A percentile compares a stretch with the other conserved stretches of the same genome.
Evolutionary conservation across 1,140 invertebrate species (phyloP).

Genomic region (Frieseomelitta varia): DNA sequence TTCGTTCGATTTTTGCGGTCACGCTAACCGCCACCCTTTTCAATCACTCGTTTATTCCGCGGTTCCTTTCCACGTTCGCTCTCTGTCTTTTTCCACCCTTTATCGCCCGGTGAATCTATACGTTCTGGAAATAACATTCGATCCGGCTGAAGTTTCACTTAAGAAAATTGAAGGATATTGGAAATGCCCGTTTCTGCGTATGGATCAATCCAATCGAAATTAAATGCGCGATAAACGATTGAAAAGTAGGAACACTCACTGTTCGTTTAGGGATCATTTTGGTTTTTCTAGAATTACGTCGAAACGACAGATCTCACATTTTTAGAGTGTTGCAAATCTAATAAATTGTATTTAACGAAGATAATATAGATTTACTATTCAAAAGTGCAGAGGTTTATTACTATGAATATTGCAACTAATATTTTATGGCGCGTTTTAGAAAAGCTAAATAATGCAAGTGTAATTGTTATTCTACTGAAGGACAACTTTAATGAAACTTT

Average conservation of each 20-base stretch:
- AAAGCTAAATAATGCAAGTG: too few species aligned
- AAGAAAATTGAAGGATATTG: neutral
- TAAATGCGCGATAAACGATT: neutral
- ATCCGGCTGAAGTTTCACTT: neutral
- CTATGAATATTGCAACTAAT: too few species aligned
- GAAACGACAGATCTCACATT: neutral
- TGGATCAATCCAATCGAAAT: neutral
- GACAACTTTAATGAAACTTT: too few species aligned
- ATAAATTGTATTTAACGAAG: too few species aligned
- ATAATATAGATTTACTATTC: too few species aligned
- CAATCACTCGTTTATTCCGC: slow-evolving; percentile 15
- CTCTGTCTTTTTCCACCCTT: neutral
- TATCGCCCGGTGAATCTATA: neutral
- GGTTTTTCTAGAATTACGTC: too few species aligned
- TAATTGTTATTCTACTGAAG: too few species aligned
- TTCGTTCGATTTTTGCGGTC: slow-evolving; percentile 49
- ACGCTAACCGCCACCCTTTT: slow-evolving; percentile 36
- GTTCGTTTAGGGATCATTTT: too few species aligned
- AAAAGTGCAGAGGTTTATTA: too few species aligned
- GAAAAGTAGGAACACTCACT: neutral
- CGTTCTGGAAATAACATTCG: slow-evolving; percentile 5
- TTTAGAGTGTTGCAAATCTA: too few species aligned
- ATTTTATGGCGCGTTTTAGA: too few species aligned
- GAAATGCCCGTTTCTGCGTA: neutral
- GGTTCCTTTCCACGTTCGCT: neutral